Base-by-base conservation (phyloP, 2,113 vertebrate species). In the Heterotis niloticus region DNA sequence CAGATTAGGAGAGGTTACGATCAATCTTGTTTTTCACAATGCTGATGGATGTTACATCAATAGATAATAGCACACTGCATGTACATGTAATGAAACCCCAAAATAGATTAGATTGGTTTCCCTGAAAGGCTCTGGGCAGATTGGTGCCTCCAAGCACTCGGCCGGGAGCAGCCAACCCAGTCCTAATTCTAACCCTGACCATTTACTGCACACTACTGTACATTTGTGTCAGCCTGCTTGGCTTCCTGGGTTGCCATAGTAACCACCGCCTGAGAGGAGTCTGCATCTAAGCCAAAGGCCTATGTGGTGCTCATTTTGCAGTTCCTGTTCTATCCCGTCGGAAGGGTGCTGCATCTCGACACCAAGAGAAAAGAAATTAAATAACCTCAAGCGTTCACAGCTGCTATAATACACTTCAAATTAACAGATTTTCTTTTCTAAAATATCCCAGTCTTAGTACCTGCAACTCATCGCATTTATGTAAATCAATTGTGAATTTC, bases 401-500 rank as follows among this genome's bases (percentile, higher is more conserved):
- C 65, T 77, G 23, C 24, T 23, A 29, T 65, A 65, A 72, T 51
- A 26, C 54, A 44, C 26, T 2, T 16, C 17, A 26, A 74, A 59
- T 57, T 59, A 28, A 9, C 14, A 73, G n/a, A 65, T 65, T 17
- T 23, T 10, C 64, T 65, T 23, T 23, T 13, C 3, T 29, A 59
- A 29, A 59, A 16, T 10, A 17, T 74, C 13, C 71, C 1, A 0
- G n/a, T 73, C n/a, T 73, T 73, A 16, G 56, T 73, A 56, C 56
- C 71, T 54, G 52, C 51, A 56, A 23, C n/a, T 73, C 56, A 14
- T n/a, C 5, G 14, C 71, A 73, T 26, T 26, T n/a, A 20, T 20
- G 12, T 51, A 73, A 73, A 73, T 73, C 34, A 57, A 73, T 12
- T 56, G 52, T 73, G 17, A 26, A 74, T 26, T 74, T 59, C n/a